Conservation (phyloP, 2,113 vertebrate genomes). For the Odocoileus virginianus region DNA sequence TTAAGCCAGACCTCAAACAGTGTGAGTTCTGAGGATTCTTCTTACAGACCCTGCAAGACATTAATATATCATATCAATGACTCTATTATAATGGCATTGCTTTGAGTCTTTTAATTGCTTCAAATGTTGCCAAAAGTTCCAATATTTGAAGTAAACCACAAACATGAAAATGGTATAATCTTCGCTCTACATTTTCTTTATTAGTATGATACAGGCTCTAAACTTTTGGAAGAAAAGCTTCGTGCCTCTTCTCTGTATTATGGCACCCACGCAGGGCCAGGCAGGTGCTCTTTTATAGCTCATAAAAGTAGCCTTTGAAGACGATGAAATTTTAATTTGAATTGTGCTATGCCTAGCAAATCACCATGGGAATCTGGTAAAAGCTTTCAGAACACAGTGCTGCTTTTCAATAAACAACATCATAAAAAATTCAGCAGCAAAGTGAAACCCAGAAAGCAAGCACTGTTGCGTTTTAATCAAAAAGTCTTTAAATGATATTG, state of each 20-base stretch:
- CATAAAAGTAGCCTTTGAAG: neutral
- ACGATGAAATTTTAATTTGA: slow-evolving; percentile 41
- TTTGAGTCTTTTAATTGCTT: neutral
- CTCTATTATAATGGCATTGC: neutral
- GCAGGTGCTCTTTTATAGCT: neutral
- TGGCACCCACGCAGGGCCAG: neutral
- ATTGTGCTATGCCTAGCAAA: neutral
- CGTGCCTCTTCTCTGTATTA: neutral
- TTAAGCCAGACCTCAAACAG: neutral
- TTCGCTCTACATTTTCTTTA: neutral
- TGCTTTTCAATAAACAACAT: slow-evolving; percentile 17
- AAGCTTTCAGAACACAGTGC: slow-evolving; percentile 3
- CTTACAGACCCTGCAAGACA: neutral
- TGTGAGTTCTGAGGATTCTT: neutral
- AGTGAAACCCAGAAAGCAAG: neutral
- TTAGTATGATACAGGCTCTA: neutral
- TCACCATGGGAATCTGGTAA: neutral
- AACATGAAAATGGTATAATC: neutral
- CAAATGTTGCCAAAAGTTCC: neutral
- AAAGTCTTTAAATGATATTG: neutral
- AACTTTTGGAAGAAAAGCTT: neutral
- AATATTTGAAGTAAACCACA: neutral
- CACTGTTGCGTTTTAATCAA: neutral
- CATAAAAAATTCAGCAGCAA: slow-evolving; percentile 49
- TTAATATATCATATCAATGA: neutral